These are phyloP conservation scores for Lissonota sp. DNA, from an alignment of 2,888 invertebrate genomes.

Conservation along the genomic window DNA sequence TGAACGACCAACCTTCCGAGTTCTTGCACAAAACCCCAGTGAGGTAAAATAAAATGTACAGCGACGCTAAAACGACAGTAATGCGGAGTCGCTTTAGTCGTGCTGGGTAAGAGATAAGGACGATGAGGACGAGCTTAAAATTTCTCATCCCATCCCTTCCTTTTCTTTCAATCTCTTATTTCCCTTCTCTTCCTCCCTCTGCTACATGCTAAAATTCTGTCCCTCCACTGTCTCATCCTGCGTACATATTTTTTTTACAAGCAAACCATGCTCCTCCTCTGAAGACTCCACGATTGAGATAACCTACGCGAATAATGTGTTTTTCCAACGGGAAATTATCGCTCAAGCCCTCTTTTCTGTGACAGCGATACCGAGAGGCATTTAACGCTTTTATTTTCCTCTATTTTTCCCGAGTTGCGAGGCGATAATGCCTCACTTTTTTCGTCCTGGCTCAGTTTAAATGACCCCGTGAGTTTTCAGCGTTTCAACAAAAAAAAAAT, in stretches of 20 bases:
- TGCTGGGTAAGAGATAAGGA: constrained; percentile 11
- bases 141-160: constrained; percentile 25
- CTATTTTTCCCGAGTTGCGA: constrained; percentile 17
- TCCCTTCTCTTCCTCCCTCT: background rate
- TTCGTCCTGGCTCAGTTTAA: background rate
- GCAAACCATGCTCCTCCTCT: constrained; percentile 10
- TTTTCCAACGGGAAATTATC: constrained; percentile 40
- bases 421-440: constrained; percentile 28
- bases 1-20: background rate
- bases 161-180: background rate
- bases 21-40: constrained; percentile 2
- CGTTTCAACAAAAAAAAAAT: too few species aligned
- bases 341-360: constrained; percentile 14
- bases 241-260: background rate
- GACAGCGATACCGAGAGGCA: background rate
- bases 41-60: constrained; percentile 29
- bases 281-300: constrained; percentile 47
- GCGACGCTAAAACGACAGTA: constrained; percentile 18
- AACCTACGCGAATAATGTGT: constrained; percentile 46
- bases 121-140: constrained; percentile 15
- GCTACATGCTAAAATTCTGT: constrained; percentile 15
- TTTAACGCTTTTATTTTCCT: too few species aligned
- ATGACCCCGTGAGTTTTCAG: background rate
- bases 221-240: background rate
- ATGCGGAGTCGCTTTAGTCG: constrained; percentile 28